Evolutionary conservation across 2,113 vertebrate species (phyloP).

Genomic region (Macquaria ambigua): DNA sequence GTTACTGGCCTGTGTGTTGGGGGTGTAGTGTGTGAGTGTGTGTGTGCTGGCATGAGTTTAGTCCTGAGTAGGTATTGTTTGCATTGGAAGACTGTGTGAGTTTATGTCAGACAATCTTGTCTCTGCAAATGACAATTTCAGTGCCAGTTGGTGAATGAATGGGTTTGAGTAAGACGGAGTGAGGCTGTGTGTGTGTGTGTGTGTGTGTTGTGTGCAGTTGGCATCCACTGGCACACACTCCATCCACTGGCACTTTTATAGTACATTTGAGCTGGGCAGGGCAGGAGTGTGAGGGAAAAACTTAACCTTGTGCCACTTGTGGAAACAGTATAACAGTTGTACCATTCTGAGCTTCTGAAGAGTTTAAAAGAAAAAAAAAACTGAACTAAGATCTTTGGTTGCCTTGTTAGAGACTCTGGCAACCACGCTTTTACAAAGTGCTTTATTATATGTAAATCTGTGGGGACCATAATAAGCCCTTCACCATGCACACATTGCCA

Average conservation of each 20-base stretch:
- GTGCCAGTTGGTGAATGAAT: slow-evolving; percentile 47
- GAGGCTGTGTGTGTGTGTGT: slow-evolving; percentile 23
- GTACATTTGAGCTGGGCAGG: slow-evolving; percentile 60
- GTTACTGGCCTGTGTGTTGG: slow-evolving; percentile 18
- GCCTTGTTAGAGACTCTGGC: slow-evolving; percentile 9
- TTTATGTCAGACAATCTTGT: slow-evolving; percentile 28
- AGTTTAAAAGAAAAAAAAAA: slow-evolving; percentile 1
- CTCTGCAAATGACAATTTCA: slow-evolving; percentile 40
- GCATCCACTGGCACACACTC: slow-evolving; percentile 38
- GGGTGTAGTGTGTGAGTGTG: slow-evolving; percentile 14
- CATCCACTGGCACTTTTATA: slow-evolving; percentile 35
- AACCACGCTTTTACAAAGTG: neutral
- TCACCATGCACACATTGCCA: neutral
- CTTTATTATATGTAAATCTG: slow-evolving; percentile 22
- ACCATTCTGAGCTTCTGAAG: slow-evolving; percentile 29
- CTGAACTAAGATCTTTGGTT: slow-evolving; percentile 16
- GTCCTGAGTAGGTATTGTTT: slow-evolving; percentile 28
- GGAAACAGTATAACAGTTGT: slow-evolving; percentile 48
- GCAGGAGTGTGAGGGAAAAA: slow-evolving; percentile 53
- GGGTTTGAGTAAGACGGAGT: slow-evolving; percentile 17
- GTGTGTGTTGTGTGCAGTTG: slow-evolving; percentile 30
- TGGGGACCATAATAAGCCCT: neutral
- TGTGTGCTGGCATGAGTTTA: slow-evolving; percentile 11
- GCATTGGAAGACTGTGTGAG: slow-evolving; percentile 7
- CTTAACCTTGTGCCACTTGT: slow-evolving; percentile 57